Base-by-base conservation (phyloP, 2,797 vertebrate species). In the Antrozous pallidus region DNA sequence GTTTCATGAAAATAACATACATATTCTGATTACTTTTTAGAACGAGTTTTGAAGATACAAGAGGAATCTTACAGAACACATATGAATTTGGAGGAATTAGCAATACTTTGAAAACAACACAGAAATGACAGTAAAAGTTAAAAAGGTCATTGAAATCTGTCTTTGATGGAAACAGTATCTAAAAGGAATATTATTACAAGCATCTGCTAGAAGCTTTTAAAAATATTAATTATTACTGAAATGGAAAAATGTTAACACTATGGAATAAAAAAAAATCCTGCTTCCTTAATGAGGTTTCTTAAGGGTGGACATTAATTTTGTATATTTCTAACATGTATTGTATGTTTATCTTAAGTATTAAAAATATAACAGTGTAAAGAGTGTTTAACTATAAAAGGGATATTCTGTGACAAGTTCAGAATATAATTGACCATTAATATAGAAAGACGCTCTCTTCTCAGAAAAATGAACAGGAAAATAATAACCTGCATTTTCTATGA, bases 171-270 rank as follows among this genome's bases (percentile, higher is more conserved):
- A 96, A 96, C 31, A 89, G 20, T 85, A 88, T 61, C 47, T 96
- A 67, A 92, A 94, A 95, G 8, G 54, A 93, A 87, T 75, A 90
- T 18, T 94, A 18, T 85, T 61, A 31, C 5, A 90, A 80, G n/a
- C 38, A 78, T 92, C 84, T 91, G 1, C 54, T 87, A 45, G 42
- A 42, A 95, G 86, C 36, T 93, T 92, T 95, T 65, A 47, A 86
- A 96, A 96, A 92, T 93, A 85, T 82, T 93, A 89, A 95, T 79
- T 54, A 89, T 82, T 87, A 87, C 24, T 94, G 80, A 95, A 94
- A 91, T 90, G 70, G 78, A 90, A 79, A 93, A 90, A 83, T 58
- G 22, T 69, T 88, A 95, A 88, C 74, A 89, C 20, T 65, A 58
- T 54, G 5, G 65, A 88, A 80, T 36, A 36, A 95, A 95, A 54